Conservation (phyloP, 2,888 invertebrate genomes). For the Plagodis pulveraria region DNA sequence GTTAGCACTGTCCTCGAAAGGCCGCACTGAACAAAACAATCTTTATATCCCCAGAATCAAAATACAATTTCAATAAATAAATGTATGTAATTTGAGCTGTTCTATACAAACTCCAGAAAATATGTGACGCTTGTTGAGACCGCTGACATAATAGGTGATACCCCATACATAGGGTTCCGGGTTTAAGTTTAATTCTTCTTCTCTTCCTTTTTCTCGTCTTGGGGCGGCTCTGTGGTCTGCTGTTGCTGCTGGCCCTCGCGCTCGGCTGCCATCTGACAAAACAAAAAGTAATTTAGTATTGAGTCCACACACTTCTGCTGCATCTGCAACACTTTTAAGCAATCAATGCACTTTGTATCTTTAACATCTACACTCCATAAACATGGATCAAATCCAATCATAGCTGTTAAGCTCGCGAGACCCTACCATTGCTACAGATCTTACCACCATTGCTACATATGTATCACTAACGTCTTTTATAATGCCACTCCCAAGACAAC, state of each 20-base stretch:
- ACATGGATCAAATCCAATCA: too few relatives aligned
- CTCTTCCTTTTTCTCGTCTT: conserved; percentile 69
- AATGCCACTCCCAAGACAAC: too few relatives aligned
- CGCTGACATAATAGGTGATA: conserved; percentile 13
- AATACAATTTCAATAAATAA: not conserved
- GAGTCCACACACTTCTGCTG: too few relatives aligned
- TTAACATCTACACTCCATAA: too few relatives aligned
- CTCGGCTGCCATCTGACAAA: conserved; percentile 72
- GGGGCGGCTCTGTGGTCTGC: conserved; percentile 50
- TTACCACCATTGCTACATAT: too few relatives aligned
- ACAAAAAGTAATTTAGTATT: conserved; percentile 6
- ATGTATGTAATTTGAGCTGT: not conserved
- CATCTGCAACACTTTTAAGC: too few relatives aligned
- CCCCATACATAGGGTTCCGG: not conserved
- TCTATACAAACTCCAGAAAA: not conserved
- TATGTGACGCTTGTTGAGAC: not conserved
- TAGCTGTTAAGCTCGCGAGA: too few relatives aligned
- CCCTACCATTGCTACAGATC: too few relatives aligned
- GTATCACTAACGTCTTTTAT: too few relatives aligned
- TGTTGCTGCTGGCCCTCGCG: conserved; percentile 63
- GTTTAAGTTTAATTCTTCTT: conserved; percentile 63
- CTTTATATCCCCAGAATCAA: not conserved
- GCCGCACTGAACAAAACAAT: too few relatives aligned
- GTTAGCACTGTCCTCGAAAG: too few relatives aligned
- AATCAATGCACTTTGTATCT: too few relatives aligned